Conservation (phyloP, 2,113 vertebrate species). For the Aldabrachelys gigantea region DNA sequence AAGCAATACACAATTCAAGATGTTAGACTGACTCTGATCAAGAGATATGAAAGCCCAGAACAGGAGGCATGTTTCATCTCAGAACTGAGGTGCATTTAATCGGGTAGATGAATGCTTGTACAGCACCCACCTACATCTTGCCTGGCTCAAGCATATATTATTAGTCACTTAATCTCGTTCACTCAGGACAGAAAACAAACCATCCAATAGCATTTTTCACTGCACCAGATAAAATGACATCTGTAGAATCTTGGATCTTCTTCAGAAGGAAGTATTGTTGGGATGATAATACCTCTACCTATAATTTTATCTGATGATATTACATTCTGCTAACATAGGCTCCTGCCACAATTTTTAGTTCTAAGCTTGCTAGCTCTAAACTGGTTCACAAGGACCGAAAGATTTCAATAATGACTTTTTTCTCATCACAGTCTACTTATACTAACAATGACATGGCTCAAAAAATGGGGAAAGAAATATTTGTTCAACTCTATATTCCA, state of each 20-base stretch:
- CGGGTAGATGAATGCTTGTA: neutral
- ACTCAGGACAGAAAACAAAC: neutral
- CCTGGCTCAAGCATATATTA: neutral
- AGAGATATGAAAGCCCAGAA: neutral
- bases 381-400: neutral
- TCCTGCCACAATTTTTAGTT: neutral
- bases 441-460: neutral
- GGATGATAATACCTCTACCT: neutral
- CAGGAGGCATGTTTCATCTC: neutral
- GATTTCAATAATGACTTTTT: neutral
- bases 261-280: neutral
- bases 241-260: neutral
- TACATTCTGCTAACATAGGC: constrained; percentile 5
- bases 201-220: neutral
- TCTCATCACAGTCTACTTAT: neutral
- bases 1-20: neutral
- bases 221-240: neutral
- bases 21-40: neutral
- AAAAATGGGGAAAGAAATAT: neutral
- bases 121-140: neutral
- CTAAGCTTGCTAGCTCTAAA: neutral
- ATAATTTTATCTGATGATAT: constrained; percentile 35
- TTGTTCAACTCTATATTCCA: neutral
- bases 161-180: neutral
- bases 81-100: neutral